Conservation (phyloP, 2,113 vertebrate species). For the Mobula hypostoma region DNA sequence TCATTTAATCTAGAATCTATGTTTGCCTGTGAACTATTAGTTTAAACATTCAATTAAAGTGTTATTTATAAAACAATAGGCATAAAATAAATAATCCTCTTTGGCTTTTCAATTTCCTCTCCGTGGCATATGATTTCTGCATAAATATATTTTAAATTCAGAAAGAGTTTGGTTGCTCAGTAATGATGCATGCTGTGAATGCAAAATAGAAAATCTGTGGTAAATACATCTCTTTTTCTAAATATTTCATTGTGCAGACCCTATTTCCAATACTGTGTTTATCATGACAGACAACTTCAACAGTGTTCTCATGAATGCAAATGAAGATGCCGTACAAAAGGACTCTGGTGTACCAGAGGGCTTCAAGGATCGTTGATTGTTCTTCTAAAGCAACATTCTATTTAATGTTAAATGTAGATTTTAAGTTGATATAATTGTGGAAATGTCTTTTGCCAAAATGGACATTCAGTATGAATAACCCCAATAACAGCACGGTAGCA, state of each 20-base stretch:
- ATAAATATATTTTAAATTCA: constrained; percentile 21
- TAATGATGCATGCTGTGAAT: neutral
- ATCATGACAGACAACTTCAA: constrained; percentile 19
- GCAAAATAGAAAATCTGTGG: neutral
- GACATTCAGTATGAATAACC: neutral
- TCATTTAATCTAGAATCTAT: neutral
- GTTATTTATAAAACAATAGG: neutral
- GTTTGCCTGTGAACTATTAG: neutral
- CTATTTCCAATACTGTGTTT: neutral
- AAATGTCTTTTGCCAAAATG: neutral
- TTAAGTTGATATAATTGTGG: neutral
- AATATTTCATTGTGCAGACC: neutral
- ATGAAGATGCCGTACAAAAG: neutral
- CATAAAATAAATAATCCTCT: constrained; percentile 8
- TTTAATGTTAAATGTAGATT: constrained; percentile 10
- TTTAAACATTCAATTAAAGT: neutral
- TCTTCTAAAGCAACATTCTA: neutral
- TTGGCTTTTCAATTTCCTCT: neutral
- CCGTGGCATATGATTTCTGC: neutral
- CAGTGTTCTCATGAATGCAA: constrained; percentile 3
- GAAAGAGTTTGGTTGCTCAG: neutral
- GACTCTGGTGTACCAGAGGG: neutral
- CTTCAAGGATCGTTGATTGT: constrained; percentile 6
- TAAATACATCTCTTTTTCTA: neutral
- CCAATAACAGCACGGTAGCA: neutral